A percentile compares a stretch with the other conserved stretches of the same genome.
phyloP scores from a whole-genome alignment of 2,797 vertebrate species.

The Pyrocephalus nanus region DNA sequence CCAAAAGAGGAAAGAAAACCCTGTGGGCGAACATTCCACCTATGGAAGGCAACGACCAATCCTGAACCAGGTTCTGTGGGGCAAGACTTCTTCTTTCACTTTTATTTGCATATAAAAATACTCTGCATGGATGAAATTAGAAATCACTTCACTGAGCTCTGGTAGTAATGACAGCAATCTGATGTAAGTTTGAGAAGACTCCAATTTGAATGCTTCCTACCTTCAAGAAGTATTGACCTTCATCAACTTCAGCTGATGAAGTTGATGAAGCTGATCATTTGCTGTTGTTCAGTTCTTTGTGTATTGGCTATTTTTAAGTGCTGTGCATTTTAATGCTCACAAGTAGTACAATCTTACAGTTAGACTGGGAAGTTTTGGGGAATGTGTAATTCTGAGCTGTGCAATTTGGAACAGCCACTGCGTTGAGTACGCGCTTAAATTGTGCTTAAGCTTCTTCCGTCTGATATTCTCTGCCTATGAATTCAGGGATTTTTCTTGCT shows the following conservation, averaged over 20 bases:
- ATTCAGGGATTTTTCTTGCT: neutral
- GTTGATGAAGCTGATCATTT: neutral
- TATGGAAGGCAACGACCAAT: neutral
- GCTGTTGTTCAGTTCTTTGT: neutral
- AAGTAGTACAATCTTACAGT: neutral
- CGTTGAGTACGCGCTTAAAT: neutral
- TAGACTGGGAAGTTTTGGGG: neutral
- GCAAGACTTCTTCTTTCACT: neutral
- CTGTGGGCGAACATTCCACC: neutral
- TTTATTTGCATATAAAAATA: neutral
- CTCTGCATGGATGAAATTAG: neutral
- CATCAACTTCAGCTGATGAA: neutral
- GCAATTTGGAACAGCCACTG: accelerated
- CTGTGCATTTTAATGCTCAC: neutral
- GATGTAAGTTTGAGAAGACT: neutral
- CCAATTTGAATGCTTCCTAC: neutral
- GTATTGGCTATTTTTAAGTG: neutral
- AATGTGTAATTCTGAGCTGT: neutral
- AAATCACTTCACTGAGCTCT: neutral
- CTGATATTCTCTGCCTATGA: neutral
- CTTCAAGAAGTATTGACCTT: neutral
- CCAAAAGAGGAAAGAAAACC: neutral
- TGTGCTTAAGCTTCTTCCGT: neutral
- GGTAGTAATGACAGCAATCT: neutral
- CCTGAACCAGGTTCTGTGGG: neutral